Percentiles rank a stretch among this genome's conserved stretches.
Evolutionary conservation across 2,113 vertebrate species (phyloP).

Genomic region (Percina caprodes): DNA sequence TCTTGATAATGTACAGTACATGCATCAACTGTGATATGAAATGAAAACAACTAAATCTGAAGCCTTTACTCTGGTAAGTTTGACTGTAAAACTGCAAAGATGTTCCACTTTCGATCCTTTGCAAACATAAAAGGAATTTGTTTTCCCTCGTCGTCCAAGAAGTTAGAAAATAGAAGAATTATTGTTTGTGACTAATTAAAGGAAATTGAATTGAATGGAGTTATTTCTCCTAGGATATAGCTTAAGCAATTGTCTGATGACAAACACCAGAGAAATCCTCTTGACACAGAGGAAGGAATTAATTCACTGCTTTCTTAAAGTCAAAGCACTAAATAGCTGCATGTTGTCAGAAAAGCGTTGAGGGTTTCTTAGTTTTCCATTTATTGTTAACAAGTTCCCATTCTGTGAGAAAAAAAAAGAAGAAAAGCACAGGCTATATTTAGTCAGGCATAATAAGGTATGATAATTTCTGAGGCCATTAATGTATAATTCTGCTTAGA

Average conservation of each 20-base stretch:
- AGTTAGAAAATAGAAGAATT: constrained; percentile 74
- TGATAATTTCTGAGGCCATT: neutral
- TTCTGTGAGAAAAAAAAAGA: neutral
- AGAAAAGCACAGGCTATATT: neutral
- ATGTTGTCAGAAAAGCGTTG: constrained; percentile 52
- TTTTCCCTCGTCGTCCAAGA: constrained; percentile 43
- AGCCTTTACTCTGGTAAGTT: constrained; percentile 61
- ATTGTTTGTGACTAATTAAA: constrained; percentile 79
- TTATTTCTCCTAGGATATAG: constrained; percentile 72
- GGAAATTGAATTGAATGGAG: constrained; percentile 74
- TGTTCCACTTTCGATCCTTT: constrained; percentile 21
- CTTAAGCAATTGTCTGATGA: constrained; percentile 72
- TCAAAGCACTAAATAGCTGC: constrained; percentile 59
- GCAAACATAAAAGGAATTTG: constrained; percentile 65
- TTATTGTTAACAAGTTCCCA: constrained; percentile 37
- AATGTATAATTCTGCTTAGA: neutral
- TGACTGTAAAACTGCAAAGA: constrained; percentile 41
- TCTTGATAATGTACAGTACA: constrained; percentile 71
- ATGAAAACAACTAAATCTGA: constrained; percentile 47
- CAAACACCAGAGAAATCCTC: constrained; percentile 69
- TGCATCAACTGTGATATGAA: constrained; percentile 64
- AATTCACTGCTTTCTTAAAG: constrained; percentile 51
- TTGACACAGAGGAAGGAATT: constrained; percentile 61
- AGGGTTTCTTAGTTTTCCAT: constrained; percentile 54
- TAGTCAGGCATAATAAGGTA: neutral